These are phyloP conservation scores for Odontesthes bonariensis DNA, from an alignment of 2,113 vertebrate genomes.

Conservation along the genomic window DNA sequence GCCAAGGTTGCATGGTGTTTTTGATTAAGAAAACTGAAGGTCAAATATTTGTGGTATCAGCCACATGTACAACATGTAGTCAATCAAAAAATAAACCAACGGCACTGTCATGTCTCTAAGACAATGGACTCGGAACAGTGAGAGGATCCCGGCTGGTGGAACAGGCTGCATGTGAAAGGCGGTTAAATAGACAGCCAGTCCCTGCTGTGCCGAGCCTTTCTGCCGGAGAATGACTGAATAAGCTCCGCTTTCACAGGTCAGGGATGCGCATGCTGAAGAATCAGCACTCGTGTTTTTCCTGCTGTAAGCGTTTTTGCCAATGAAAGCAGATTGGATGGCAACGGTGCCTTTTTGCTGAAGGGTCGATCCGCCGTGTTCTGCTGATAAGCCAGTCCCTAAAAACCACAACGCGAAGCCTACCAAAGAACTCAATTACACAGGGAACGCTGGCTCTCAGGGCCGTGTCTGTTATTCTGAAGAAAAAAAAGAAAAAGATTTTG, in stretches of 20 bases:
- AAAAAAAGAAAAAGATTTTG: conserved; percentile 54
- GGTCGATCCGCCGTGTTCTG: conserved; percentile 71
- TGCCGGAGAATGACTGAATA: conserved; percentile 78
- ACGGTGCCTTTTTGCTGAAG: conserved; percentile 65
- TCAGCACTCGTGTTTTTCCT: conserved; percentile 82
- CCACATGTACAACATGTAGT: background rate
- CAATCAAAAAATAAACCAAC: conserved; percentile 48
- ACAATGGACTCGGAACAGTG: conserved; percentile 45
- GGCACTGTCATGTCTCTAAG: conserved; percentile 46
- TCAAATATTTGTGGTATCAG: conserved; percentile 5
- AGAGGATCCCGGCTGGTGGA: conserved; percentile 67
- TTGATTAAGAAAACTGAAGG: background rate
- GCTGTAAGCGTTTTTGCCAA: conserved; percentile 83
- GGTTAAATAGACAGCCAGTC: conserved; percentile 76
- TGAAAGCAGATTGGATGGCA: conserved; percentile 79
- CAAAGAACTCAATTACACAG: conserved; percentile 70
- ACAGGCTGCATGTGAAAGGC: conserved; percentile 61
- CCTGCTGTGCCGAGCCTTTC: conserved; percentile 76
- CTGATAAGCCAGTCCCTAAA: conserved; percentile 78
- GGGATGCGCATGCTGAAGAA: conserved; percentile 80
- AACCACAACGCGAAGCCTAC: conserved; percentile 59
- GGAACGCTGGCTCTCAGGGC: conserved; percentile 43
- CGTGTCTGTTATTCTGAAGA: conserved; percentile 42
- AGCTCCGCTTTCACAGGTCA: conserved; percentile 83
- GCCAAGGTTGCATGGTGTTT: background rate